These are phyloP conservation scores for Syrrhaptes paradoxus DNA, from an alignment of 2,113 vertebrate genomes.

Conservation along the genomic window DNA sequence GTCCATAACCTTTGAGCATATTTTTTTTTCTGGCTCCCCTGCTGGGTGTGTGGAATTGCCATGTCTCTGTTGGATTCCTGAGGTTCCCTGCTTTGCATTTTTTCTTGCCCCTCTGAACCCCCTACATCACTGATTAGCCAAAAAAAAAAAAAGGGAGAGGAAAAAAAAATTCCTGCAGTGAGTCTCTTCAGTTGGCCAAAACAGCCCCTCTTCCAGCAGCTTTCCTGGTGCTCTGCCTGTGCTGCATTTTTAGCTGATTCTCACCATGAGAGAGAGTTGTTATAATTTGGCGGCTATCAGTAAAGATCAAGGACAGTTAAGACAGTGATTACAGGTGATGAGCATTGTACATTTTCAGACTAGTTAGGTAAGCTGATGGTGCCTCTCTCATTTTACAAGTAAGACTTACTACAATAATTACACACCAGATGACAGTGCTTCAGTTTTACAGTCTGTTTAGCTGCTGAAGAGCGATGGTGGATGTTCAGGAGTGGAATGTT, in stretches of 20 bases:
- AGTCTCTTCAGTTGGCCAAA: background rate
- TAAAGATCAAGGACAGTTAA: constrained; percentile 42
- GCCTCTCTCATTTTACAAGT: constrained; percentile 51
- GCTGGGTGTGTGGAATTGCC: background rate
- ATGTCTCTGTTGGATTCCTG: background rate
- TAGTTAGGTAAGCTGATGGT: constrained; percentile 35
- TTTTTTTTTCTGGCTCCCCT: background rate
- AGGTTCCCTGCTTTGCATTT: constrained; percentile 11
- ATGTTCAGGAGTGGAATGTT: background rate
- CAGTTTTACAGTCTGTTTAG: constrained; percentile 7
- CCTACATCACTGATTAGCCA: background rate
- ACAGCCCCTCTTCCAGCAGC: background rate
- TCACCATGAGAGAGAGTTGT: background rate
- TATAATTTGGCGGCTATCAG: constrained; percentile 4
- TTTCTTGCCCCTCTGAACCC: background rate
- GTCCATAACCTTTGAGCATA: background rate
- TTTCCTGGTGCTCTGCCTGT: background rate
- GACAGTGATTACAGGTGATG: constrained; percentile 20
- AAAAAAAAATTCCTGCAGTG: background rate
- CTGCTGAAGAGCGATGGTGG: background rate
- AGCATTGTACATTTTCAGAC: constrained; percentile 52
- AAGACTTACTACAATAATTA: constrained; percentile 42
- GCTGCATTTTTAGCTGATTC: background rate
- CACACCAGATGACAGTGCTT: constrained; percentile 16
- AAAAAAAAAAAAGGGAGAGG: background rate